These are phyloP conservation scores for Pan troglodytes DNA, from an alignment of 2,113 vertebrate genomes.

Conservation along the genomic window NHGRI_mPanTro3-v2.1_pri NC_072398.2:136127001-136127500, in stretches of 20 bases:
- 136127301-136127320: not conserved
- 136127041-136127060: not conserved
- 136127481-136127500: too few species aligned
- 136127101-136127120: not conserved
- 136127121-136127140: not conserved
- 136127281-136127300: not conserved
- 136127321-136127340: not conserved
- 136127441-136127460: not conserved
- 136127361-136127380: not conserved
- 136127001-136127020: not conserved
- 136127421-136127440: not conserved
- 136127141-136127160: not conserved
- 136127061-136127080: not conserved
- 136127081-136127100: not conserved
- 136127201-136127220: not conserved
- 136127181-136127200: not conserved
- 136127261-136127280: slow-evolving; percentile 6
- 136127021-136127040: not conserved
- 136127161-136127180: not conserved
- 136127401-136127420: not conserved
- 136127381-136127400: not conserved
- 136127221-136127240: not conserved
- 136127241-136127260: not conserved
- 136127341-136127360: not conserved
- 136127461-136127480: too few species aligned